Conservation (phyloP, 1,140 invertebrate species). For the Achroia grisella region DNA sequence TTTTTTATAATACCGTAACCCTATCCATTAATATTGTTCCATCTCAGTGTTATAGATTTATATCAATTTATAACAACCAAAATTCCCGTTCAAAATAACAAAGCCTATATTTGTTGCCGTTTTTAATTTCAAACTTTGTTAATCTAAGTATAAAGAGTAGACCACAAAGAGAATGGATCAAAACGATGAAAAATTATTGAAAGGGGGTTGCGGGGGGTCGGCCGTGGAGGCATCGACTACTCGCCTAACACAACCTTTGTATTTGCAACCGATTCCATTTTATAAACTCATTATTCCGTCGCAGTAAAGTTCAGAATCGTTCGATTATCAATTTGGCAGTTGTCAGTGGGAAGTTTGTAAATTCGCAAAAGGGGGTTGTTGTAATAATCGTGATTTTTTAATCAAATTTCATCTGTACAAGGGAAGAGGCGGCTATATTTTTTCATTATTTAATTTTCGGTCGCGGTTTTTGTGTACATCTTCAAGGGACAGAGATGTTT, state of each 20-base stretch:
- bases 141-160: constrained; percentile 60
- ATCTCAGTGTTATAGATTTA: too few species aligned
- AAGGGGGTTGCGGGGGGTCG: constrained; percentile 46
- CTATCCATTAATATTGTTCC: too few species aligned
- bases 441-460: constrained; percentile 73
- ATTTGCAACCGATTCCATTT: constrained; percentile 8
- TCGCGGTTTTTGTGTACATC: constrained; percentile 56
- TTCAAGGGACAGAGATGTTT: constrained; percentile 61
- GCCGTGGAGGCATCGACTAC: constrained; percentile 44
- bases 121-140: constrained; percentile 72
- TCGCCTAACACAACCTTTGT: constrained; percentile 30
- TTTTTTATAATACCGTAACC: too few species aligned
- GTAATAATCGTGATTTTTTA: constrained; percentile 74
- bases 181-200: constrained; percentile 72
- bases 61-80: too few species aligned
- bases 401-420: constrained; percentile 71
- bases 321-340: background rate
- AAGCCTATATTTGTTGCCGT: constrained; percentile 42
- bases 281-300: constrained; percentile 5
- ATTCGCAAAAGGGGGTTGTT: constrained; percentile 46
- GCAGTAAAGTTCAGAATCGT: constrained; percentile 17
- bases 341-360: constrained; percentile 16
- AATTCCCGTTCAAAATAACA: constrained; percentile 2
- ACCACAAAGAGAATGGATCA: constrained; percentile 66
- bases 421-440: constrained; percentile 68